These are phyloP conservation scores for Allygus modestus DNA, from an alignment of 2,888 invertebrate genomes.

Conservation along the genomic window DNA sequence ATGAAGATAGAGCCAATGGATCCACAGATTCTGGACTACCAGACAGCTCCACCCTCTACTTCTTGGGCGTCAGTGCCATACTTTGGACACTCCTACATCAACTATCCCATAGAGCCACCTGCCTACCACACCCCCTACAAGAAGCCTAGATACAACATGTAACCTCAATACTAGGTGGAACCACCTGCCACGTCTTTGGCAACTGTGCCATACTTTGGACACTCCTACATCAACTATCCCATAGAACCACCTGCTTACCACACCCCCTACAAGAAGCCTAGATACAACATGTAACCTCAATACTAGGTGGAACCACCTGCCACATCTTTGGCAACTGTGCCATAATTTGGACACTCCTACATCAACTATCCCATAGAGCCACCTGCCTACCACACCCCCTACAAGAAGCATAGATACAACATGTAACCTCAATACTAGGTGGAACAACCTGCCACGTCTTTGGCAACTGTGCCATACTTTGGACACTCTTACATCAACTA, in stretches of 20 bases:
- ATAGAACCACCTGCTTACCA: slow-evolving; percentile 13
- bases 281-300: slow-evolving; percentile 1
- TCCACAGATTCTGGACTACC: slow-evolving; percentile 16
- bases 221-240: slow-evolving; percentile 12
- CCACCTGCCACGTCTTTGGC: background rate
- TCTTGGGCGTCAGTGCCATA: slow-evolving; percentile 40
- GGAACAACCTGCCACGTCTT: background rate
- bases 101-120: background rate
- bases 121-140: slow-evolving; percentile 40
- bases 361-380: slow-evolving; percentile 3
- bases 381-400: slow-evolving; percentile 23
- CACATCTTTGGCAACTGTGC: too few species aligned
- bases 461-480: too few species aligned
- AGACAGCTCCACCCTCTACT: slow-evolving; percentile 6
- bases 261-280: slow-evolving; percentile 17
- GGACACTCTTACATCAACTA: slow-evolving; percentile 11
- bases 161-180: background rate
- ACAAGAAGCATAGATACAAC: slow-evolving; percentile 15
- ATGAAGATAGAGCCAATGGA: background rate
- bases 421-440: background rate
- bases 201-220: too few species aligned
- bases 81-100: slow-evolving; percentile 18
- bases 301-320: background rate
- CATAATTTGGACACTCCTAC: background rate
- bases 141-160: background rate